Evolutionary conservation across 2,797 vertebrate genomes (phyloP), one percentile per base, ranked within the genome.

Genomic region (Epinephelus malabaricus): DNA sequence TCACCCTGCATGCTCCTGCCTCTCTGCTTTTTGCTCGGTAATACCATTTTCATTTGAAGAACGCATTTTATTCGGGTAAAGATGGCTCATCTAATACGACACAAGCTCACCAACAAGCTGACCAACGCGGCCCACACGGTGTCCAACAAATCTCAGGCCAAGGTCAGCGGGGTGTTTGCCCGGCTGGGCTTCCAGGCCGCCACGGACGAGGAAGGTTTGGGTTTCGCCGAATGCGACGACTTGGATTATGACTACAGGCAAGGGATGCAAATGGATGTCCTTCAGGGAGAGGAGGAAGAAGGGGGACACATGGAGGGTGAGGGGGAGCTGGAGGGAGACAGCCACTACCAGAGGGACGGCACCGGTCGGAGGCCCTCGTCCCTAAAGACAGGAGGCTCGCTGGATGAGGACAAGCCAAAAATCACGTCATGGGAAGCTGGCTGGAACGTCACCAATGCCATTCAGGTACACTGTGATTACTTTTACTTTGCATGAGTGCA

Each of bases 371-470:
- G 96, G 62, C 92, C 96, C 69, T 94, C 96, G 2, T 81, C 89
- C 81, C 94, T 97, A 77, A 97, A 97, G 92, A 95, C 96, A 18
- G 95, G 89, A 59, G 96, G 92, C 1, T 76, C 95, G 68, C 89
- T 97, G 66, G 96, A 95, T 0, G 96, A 96, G 62, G 97, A 95
- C 14, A 99, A 97, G 49, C 98, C 97, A 64, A 97, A 95, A 87
- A 99, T 99, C 92, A 99, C 97, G 0, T 91, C 97, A 14, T 99
- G 98, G 98, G 98, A 99, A 72, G 98, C 98, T 13, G 98, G 98
- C 50, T 99, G 98, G 98, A 99, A 99, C 78, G 98, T 99, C 91
- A 99, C 98, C 93, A 99, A 99, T 43, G 98, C 98, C 58, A 99
- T 99, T 87, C 98, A 99, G 97, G 98, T 99, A 95, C 89, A 66